Base-by-base conservation (phyloP, 2,797 vertebrate genomes). In the Sebastolobus alascanus region DNA sequence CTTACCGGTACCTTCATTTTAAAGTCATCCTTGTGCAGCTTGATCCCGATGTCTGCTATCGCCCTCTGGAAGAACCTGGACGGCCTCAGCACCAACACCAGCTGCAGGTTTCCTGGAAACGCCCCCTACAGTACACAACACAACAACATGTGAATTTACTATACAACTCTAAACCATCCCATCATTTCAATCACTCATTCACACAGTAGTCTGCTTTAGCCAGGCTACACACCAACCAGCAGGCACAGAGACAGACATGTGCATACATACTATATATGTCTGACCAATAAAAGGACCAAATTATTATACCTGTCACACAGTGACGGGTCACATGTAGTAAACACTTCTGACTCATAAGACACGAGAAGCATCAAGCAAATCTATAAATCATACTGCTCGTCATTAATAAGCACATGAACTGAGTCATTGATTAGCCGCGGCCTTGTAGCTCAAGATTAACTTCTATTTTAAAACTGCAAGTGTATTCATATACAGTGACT, bases 1-100 rank as follows among this genome's bases (percentile, higher is more conserved):
- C 97, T 97, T 96, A 97, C 96, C 96, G 96, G 97, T 96, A 99
- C 98, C 97, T 99, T 99, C 97, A 97, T 97, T 97, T 97, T 99
- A 95, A 98, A 99, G 93, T 99, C 97, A 91, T 99, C 97, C 59
- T 96, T 96, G 74, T 98, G 97, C 90, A 98, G 94, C 80, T 97
- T 97, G 87, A 99, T 97, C 78, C 97, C 97, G 5, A 99, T 96
- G 89, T 99, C 97, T 87, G 97, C 96, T 37, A 99, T 96, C 2
- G 97, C 86, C 87, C 97, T 97, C 89, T 99, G 98, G 84, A 99
- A 94, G 73, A 99, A 96, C 82, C 94, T 94, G 77, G 96, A 97
- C 0, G 98, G 98, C 35, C 97, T 95, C 83, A 99, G 95, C 66
- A 99, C 97, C 89, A 99, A 92, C 46, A 99, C 96, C 65, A 99